A percentile compares a stretch with the other conserved stretches of the same genome.
phyloP scores from a whole-genome alignment of 2,113 vertebrate species.

The Zosterops borbonicus region DNA sequence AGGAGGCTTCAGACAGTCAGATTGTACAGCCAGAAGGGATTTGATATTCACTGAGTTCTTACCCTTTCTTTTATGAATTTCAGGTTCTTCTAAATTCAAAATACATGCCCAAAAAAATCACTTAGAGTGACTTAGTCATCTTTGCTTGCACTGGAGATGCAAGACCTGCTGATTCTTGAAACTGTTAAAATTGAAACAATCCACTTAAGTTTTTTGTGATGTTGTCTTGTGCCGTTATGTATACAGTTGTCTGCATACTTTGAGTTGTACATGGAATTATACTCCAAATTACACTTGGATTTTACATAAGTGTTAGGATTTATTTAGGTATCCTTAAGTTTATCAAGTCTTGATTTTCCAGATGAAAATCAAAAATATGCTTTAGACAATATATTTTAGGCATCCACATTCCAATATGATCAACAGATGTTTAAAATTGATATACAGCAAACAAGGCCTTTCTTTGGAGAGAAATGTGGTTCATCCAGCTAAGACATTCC shows the following conservation, averaged over 20 bases:
- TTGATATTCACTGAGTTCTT: not conserved
- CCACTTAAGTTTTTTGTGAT: not conserved
- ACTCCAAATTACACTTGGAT: not conserved
- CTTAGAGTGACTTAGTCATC: not conserved
- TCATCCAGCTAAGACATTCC: not conserved
- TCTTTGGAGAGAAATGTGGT: fast-evolving
- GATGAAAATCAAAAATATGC: not conserved
- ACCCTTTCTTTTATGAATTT: not conserved
- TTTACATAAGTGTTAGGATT: not conserved
- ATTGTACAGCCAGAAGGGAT: not conserved
- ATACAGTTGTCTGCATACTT: not conserved
- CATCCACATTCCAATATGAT: not conserved
- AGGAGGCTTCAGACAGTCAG: not conserved
- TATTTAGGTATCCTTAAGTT: not conserved
- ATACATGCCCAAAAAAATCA: not conserved
- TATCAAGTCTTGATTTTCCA: not conserved
- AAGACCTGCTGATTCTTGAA: not conserved
- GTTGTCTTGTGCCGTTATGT: not conserved
- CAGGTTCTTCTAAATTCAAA: not conserved
- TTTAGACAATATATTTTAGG: not conserved
- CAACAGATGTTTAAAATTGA: not conserved
- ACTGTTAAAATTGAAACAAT: not conserved
- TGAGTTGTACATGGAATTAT: not conserved
- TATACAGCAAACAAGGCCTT: not conserved
- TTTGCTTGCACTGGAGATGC: not conserved